These are phyloP conservation scores for Sebastolobus alascanus DNA, from an alignment of 2,797 vertebrate species.

Conservation along the genomic window DNA sequence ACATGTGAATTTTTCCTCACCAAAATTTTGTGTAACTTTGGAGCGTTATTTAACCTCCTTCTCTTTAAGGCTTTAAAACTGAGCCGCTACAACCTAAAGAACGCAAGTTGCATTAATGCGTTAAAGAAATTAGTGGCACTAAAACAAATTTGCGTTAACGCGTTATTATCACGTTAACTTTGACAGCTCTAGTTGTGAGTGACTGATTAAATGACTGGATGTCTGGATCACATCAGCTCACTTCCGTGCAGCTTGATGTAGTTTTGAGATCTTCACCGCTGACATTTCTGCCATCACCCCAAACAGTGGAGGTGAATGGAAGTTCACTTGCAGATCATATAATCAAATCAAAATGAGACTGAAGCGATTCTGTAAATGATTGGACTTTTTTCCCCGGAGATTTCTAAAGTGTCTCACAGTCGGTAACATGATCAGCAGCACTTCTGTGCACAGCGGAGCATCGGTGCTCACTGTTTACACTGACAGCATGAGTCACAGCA, in stretches of 20 bases:
- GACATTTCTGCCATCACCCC: neutral
- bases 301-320: neutral
- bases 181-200: neutral
- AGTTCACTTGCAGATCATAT: neutral
- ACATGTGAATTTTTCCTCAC: too few species aligned
- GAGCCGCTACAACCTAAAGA: too few species aligned
- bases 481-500: neutral
- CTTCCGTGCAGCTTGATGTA: neutral
- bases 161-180: too few species aligned
- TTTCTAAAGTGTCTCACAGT: neutral
- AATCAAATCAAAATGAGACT: neutral
- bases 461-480: neutral
- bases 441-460: neutral
- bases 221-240: neutral
- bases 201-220: slow-evolving; percentile 1
- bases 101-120: too few species aligned
- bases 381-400: neutral
- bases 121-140: too few species aligned
- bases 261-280: neutral
- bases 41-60: too few species aligned
- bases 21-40: too few species aligned
- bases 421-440: neutral
- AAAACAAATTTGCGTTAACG: too few species aligned
- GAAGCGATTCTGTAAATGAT: neutral
- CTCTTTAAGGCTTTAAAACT: too few species aligned